A percentile compares a stretch with the other conserved stretches of the same genome.
phyloP scores from a whole-genome alignment of 2,113 vertebrate species.

The Cairina moschata region DNA sequence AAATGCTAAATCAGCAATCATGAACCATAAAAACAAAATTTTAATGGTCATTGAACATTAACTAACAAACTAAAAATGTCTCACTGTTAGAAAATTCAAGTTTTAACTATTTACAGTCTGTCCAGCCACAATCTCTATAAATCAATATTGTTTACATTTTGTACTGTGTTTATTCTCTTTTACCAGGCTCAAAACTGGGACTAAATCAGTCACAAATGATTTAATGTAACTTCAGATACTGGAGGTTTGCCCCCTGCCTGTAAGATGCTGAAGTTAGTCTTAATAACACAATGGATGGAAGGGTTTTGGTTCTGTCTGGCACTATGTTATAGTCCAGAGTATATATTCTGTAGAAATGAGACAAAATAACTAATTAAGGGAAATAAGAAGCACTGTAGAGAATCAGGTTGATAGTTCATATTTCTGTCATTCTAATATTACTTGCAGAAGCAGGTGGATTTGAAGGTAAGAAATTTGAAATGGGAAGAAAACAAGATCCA shows the following conservation, averaged over 20 bases:
- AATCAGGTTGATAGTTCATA: background rate
- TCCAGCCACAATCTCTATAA: background rate
- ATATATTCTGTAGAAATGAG: background rate
- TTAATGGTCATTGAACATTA: background rate
- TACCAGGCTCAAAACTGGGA: background rate
- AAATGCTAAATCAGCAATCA: background rate
- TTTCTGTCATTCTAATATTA: background rate
- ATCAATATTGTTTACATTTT: background rate
- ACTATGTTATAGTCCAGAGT: background rate
- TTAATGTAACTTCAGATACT: background rate
- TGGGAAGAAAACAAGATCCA: background rate
- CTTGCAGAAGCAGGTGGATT: background rate
- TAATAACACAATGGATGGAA: background rate
- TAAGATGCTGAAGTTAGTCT: background rate
- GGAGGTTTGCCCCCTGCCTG: background rate
- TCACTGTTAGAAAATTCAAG: constrained; percentile 44
- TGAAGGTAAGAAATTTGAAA: background rate
- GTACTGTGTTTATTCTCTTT: background rate
- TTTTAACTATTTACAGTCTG: background rate
- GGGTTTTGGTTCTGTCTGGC: background rate
- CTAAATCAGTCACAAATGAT: background rate
- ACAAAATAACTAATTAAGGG: background rate
- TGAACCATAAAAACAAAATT: background rate
- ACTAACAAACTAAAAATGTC: constrained; percentile 61
- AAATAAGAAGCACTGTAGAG: background rate